phyloP scores from a whole-genome alignment of 2,113 vertebrate species.

The Hypanus sabinus region DNA sequence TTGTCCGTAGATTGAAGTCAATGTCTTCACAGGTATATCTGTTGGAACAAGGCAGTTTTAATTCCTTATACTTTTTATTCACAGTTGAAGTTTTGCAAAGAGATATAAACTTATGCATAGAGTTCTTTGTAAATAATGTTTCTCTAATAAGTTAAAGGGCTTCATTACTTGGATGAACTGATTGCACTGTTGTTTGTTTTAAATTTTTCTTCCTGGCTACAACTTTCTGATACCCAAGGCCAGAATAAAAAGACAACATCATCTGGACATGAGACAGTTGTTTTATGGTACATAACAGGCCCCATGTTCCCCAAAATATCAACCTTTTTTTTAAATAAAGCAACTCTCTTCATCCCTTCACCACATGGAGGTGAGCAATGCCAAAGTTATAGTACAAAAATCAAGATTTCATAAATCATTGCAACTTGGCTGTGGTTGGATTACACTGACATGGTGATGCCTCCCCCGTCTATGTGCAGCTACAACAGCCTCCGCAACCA shows the following conservation, averaged over 20 bases:
- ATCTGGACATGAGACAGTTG: not conserved
- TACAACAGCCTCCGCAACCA: not conserved
- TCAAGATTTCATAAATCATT: not conserved
- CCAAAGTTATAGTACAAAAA: not conserved
- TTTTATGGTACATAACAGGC: not conserved
- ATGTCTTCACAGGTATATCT: constrained; percentile 95
- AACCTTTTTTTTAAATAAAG: not conserved
- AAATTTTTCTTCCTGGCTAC: not conserved
- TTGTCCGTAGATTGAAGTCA: constrained; percentile 88
- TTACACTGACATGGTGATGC: not conserved
- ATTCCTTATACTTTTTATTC: not conserved
- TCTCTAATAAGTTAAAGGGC: not conserved
- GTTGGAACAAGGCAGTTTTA: constrained; percentile 31
- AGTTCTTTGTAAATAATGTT: not conserved
- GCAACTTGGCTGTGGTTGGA: not conserved
- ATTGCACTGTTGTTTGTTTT: not conserved
- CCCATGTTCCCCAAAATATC: not conserved
- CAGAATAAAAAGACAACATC: not conserved
- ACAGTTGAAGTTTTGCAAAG: not conserved
- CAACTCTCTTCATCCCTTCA: not conserved
- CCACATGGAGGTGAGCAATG: not conserved
- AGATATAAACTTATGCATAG: not conserved
- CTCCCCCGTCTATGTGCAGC: not conserved
- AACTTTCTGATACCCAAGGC: not conserved
- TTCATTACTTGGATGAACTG: not conserved